Conservation (phyloP, 2,888 invertebrate genomes). For the Cancer borealis region DNA sequence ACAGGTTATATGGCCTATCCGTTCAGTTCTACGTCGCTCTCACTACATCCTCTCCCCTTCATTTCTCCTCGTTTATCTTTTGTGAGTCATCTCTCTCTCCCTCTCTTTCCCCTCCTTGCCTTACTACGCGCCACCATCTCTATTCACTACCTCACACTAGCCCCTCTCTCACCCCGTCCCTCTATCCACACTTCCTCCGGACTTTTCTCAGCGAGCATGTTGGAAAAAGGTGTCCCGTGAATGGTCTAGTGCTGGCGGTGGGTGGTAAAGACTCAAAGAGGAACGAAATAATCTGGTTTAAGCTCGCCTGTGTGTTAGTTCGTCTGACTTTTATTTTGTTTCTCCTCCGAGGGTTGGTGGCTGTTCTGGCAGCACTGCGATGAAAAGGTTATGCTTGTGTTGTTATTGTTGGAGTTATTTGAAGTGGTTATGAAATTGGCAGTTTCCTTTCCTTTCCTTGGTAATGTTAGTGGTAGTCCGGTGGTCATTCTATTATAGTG, state of each 20-base stretch:
- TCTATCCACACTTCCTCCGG: neutral
- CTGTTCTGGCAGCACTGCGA: neutral
- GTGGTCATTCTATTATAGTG: neutral
- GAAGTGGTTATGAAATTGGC: neutral
- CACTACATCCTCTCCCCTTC: neutral
- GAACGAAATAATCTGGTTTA: no score
- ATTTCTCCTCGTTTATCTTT: no score
- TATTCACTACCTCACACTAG: neutral
- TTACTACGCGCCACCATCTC: neutral
- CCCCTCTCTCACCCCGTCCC: neutral
- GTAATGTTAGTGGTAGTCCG: neutral
- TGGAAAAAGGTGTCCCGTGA: no score
- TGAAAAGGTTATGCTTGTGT: neutral
- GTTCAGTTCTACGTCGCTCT: neutral
- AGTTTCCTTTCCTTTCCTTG: neutral
- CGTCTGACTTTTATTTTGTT: neutral
- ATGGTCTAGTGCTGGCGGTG: no score
- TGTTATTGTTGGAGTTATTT: neutral
- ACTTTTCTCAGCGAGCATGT: no score
- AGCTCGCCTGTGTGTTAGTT: no score
- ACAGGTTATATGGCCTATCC: neutral
- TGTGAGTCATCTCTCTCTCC: neutral
- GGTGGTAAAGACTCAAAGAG: no score
- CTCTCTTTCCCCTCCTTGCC: neutral
- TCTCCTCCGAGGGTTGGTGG: neutral